Evolutionary conservation across 2,888 invertebrate genomes (phyloP).

Genomic region (Sepiola atlantica): DNA sequence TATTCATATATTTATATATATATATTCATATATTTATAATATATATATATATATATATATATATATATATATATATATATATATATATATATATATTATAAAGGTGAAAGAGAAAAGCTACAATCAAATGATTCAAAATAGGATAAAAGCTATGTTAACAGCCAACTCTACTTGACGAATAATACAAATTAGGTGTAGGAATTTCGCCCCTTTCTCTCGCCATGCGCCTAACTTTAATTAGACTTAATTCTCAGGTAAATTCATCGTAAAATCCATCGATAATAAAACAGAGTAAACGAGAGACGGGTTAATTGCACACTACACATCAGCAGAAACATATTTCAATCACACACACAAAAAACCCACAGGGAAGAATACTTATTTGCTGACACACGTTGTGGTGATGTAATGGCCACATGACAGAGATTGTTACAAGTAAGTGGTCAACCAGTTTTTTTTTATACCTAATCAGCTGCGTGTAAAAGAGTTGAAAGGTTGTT

Average conservation of each 20-base stretch:
- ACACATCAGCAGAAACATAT: neutral
- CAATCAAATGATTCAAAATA: neutral
- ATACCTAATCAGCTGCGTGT: neutral
- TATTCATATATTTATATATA: too few relatives aligned
- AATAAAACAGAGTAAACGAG: neutral
- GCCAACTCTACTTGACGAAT: neutral
- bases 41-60: too few relatives aligned
- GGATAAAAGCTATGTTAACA: neutral
- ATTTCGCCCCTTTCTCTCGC: neutral
- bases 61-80: neutral
- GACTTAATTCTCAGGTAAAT: neutral
- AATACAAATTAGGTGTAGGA: fast-evolving
- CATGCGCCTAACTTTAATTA: neutral
- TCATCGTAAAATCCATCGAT: neutral
- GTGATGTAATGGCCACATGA: neutral
- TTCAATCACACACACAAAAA: neutral
- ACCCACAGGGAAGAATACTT: neutral
- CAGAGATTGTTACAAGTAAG: neutral
- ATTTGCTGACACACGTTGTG: slow-evolving; percentile 7
- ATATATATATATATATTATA: neutral
- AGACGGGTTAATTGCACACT: neutral
- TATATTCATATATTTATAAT: too few relatives aligned
- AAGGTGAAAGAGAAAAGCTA: neutral
- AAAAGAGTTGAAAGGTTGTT: neutral
- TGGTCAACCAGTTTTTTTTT: neutral